Base-by-base conservation (phyloP, 2,797 vertebrate species). In the Anomalospiza imberbis region DNA sequence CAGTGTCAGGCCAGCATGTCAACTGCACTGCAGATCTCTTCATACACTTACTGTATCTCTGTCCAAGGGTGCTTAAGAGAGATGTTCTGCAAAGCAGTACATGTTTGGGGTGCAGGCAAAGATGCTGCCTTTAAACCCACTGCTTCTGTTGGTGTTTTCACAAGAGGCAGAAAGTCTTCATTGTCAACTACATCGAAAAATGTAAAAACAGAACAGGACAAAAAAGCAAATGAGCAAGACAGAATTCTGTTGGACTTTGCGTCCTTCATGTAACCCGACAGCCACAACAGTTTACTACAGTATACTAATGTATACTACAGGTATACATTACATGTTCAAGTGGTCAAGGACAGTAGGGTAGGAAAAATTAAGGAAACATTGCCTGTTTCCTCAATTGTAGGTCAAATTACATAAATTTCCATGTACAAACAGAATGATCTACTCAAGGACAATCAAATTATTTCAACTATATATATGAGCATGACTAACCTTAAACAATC, bases 31-130 rank as follows among this genome's bases (percentile, higher is more conserved):
- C 44, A 79, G 25, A 14, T 68, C 34, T n/a, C 31, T 38, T 91
- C 11, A 5, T 24, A 15, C 21, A 98, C 98, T 98, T 97, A 99
- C 99, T 99, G 99, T 95, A 99, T 97, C 97, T 99, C 98, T 36
- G 98, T 99, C 95, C 98, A 98, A 17, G 98, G 98, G 88, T 99
- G 99, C 94, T 99, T 99, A 91, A 99, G 98, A 8, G 99, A 99
- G 94, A 99, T 93, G 71, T 99, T 99, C 89, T 97, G 88, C 60
- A 99, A 97, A 21, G 97, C 93, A 10, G 88, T 95, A 28, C 97
- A 95, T n/a, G 90, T 96, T 40, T 97, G 91, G 6, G 98, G 98
- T 51, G 96, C 96, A 2, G 98, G 97, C 18, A 97, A 91, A 47
- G 66, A 97, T 8, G 98, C 98, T 13, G 99, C 98, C 51, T 95